phyloP scores from a whole-genome alignment of 2,113 vertebrate species.

The Rhadina sibilatrix region DNA sequence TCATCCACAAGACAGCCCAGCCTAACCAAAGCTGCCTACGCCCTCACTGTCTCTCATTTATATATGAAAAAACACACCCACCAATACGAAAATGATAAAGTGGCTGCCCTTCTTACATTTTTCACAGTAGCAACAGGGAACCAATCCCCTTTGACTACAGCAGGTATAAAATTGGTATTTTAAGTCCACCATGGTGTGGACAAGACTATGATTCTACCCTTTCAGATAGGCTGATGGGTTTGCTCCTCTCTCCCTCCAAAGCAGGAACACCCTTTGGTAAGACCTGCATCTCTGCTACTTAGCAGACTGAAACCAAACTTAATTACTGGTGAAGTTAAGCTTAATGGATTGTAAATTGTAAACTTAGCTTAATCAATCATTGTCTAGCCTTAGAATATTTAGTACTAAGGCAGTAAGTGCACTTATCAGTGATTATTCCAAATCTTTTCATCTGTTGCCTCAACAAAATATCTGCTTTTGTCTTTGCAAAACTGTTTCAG shows the following conservation, averaged over 20 bases:
- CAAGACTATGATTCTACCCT: background rate
- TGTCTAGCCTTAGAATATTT: background rate
- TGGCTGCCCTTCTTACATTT: background rate
- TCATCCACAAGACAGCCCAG: background rate
- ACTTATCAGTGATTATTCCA: background rate
- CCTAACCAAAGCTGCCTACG: background rate
- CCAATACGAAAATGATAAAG: background rate
- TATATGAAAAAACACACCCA: background rate
- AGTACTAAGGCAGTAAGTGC: background rate
- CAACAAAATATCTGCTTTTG: background rate
- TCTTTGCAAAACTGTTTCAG: background rate
- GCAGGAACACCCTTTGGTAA: background rate
- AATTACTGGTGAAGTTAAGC: background rate
- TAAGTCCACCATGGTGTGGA: rapidly evolving
- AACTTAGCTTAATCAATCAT: background rate
- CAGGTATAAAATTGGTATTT: background rate
- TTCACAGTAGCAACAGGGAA: background rate
- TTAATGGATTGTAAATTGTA: background rate
- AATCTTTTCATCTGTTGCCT: background rate
- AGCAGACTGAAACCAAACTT: background rate
- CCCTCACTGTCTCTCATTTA: background rate
- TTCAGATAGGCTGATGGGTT: background rate
- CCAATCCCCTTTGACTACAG: background rate
- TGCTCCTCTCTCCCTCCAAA: background rate
- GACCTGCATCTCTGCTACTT: background rate